Evolutionary conservation across 2,888 invertebrate species (phyloP), one percentile per base, ranked within the genome.

Genomic region (Diplazon laetatorius): DNA sequence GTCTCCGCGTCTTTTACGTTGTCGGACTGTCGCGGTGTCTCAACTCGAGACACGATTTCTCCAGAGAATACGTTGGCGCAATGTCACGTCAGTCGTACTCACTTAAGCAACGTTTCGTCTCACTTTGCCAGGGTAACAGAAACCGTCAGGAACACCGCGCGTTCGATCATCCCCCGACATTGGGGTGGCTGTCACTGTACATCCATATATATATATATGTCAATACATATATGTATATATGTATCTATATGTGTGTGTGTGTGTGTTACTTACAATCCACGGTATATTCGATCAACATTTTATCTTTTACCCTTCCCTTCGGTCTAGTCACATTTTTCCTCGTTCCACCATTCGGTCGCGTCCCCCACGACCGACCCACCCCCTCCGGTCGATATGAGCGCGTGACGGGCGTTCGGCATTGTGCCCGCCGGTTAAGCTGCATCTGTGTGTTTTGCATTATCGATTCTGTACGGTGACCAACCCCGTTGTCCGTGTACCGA

Each of bases 31-130:
- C 76, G 59, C 30, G 30, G 30, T 30, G 6, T n/a, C n/a, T n/a
- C 84, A 82, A 84, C 85, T 85, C 84, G 85, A 86, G 86, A 87
- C 57, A 46, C 22, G 84, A 74, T 80, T 72, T 60, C 65, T 22
- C 39, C n/a, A n/a, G 22, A 52, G 75, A 16, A 75, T 60, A 84
- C 86, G n/a, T 85, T 84, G 2, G 30, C 30, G 25, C 25, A 78
- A 74, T 68, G 42, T 42, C 66, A 72, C 68, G 71, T 80, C 46
- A 77, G 75, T 65, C 25, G 59, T 57, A 72, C 83, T 84, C 89
- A 89, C 89, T 89, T 89, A 88, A 89, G 89, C 89, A 89, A 82
- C 85, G 80, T 82, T 82, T 82, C 88, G 84, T 89, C 89, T 89
- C 89, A 88, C 87, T 87, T 76, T 86, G 84, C 85, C 89, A 89